Evolutionary conservation across 2,113 vertebrate species (phyloP), one percentile per base, ranked within the genome.

Genomic region (Larimichthys polyactis): DNA sequence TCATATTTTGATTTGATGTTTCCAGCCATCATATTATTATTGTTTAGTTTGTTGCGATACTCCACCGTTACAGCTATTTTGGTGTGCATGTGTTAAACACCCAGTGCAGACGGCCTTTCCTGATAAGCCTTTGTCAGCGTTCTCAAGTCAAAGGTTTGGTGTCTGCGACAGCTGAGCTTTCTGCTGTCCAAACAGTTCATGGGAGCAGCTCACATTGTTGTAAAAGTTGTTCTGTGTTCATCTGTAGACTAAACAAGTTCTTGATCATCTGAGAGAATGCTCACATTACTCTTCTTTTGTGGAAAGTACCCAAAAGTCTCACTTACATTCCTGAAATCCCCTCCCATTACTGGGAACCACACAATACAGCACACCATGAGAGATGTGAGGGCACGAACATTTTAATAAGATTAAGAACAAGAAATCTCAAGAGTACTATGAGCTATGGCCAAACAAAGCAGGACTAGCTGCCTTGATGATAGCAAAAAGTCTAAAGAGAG

Each of bases 351-450:
- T 71, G 17, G 58, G 17, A 80, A 70, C 1, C 40, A 67, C 8
- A 5, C 3, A 15, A 51, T 10, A 12, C 44, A 65, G 3, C 36
- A 22, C 3, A 20, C 6, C 4, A 32, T 32, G 46, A 80, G 29
- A 63, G 44, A 78, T 67, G 66, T 57, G 70, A 89, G 87, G 89
- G 71, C 85, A 87, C 71, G 91, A 87, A 90, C 71, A 69, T 87
- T 95, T 90, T 92, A 94, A 95, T 91, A 84, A 90, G 87, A 80
- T 93, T 91, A 92, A 82, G 84, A 88, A 92, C 73, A 85, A 73
- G 63, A 85, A 88, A 71, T 78, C 87, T 86, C 77, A 89, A 36
- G 74, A 85, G 81, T 55, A 90, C 83, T 59, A 72, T 69, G 63
- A 86, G 85, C 80, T 83, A 84, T 69, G 78, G 85, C 64, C 78